phyloP scores from a whole-genome alignment of 2,113 vertebrate species.

The Monopterus albus region DNA sequence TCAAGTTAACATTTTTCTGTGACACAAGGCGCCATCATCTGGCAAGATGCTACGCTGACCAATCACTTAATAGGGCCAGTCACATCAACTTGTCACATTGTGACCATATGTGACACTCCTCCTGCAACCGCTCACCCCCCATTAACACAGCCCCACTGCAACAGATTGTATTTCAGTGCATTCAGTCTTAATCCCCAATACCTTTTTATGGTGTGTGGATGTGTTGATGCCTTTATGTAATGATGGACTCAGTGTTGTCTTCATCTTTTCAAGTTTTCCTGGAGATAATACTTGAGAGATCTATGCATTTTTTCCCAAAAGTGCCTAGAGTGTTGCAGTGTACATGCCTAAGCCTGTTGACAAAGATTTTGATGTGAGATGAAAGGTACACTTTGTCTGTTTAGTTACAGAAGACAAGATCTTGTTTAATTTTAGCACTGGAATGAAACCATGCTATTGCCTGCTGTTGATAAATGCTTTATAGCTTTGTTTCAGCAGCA shows the following conservation, averaged over 20 bases:
- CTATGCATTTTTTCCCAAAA: neutral
- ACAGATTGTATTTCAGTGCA: too few species aligned
- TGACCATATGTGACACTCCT: too few species aligned
- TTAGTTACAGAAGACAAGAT: slow-evolving; percentile 13
- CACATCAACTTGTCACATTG: too few species aligned
- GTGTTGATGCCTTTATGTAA: neutral
- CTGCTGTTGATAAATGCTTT: slow-evolving; percentile 40
- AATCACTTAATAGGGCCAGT: too few species aligned
- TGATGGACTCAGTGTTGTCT: neutral
- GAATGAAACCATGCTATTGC: slow-evolving; percentile 21
- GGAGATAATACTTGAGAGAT: neutral
- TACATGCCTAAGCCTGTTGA: neutral
- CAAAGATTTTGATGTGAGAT: slow-evolving; percentile 2
- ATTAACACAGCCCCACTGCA: too few species aligned
- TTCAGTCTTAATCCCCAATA: too few species aligned
- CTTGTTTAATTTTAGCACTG: slow-evolving; percentile 12
- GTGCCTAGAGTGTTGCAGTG: neutral
- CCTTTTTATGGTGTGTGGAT: neutral
- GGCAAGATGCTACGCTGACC: too few species aligned
- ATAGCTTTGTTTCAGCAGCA: slow-evolving; percentile 32
- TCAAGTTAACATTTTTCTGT: too few species aligned
- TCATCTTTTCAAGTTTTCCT: neutral
- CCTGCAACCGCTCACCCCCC: too few species aligned
- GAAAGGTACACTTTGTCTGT: neutral
- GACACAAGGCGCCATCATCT: too few species aligned